Base-by-base conservation (phyloP, 2,888 invertebrate species). In the Ditula angustiorana region DNA sequence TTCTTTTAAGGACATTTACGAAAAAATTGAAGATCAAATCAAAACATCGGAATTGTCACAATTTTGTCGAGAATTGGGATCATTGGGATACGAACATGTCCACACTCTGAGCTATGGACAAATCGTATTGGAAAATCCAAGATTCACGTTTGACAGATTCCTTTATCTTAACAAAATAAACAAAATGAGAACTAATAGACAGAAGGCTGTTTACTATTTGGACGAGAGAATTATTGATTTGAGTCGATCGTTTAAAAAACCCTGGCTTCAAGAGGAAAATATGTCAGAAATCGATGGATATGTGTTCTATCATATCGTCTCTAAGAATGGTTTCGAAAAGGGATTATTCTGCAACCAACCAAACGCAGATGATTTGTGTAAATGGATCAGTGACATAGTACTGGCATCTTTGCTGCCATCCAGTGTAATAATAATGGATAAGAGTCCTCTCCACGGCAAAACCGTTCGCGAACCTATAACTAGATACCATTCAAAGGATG, bases 351-450 rank as follows among this genome's bases (percentile, higher is more conserved):
- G 73, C 53, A 78, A 74, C 59, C 65, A 75, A 55, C 67, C 74
- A 7, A 70, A 71, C 16, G 69, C 69, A 69, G 69, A 75, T 23
- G 70, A 75, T 49, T 84, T 81, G 35, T 73, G 65, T n/a, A 86
- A 81, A 64, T 88, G 86, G 88, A 49, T 87, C n/a, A 68, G 69
- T 61, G 77, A 82, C 60, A 71, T 82, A 24, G 68, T 87, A 13
- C 33, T 85, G 8, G 67, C 72, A 21, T 28, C 37, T 5, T 66
- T 88, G 16, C 64, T 68, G 58, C 68, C 69, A 7, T 70, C 72
- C 10, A 80, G 81, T 67, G 66, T 80, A n/a, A 71, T 88, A 56
- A 69, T 88, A 19, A 75, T 88, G 67, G 77, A 82, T 58, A 76
- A 76, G 30, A 77, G 75, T 66, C 71, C 73, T 13, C 60, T 82